Percentiles rank a stretch among this genome's conserved stretches.
These are phyloP conservation scores for Brenthis ino DNA, from an alignment of 2,888 invertebrate genomes.

Conservation along the genomic window DNA sequence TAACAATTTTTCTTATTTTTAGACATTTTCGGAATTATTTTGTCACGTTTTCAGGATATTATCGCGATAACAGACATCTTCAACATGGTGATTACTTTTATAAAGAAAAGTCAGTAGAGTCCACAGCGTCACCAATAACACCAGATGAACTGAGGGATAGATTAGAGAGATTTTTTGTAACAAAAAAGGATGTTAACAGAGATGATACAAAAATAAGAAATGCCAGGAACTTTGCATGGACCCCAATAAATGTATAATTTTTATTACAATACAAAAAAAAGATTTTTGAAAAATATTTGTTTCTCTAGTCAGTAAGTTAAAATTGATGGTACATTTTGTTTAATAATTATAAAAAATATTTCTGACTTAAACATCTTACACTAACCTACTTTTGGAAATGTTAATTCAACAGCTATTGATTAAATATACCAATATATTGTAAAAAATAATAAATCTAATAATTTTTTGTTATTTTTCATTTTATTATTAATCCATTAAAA, in stretches of 20 bases:
- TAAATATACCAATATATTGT: too few species aligned
- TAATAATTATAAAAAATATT: too few species aligned
- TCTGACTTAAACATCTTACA: too few species aligned
- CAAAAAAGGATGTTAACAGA: conserved; percentile 62
- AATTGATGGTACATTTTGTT: neutral
- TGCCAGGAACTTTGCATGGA: conserved; percentile 72
- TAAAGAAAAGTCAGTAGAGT: conserved; percentile 64
- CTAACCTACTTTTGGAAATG: too few species aligned
- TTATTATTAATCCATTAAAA: too few species aligned
- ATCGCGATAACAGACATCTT: conserved; percentile 56
- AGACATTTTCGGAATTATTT: conserved; percentile 8
- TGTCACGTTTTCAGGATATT: conserved; percentile 57
- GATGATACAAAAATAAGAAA: conserved; percentile 65
- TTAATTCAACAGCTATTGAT: too few species aligned
- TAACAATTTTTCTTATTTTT: neutral
- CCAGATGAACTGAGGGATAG: conserved; percentile 80
- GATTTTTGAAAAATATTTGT: neutral
- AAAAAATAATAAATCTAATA: too few species aligned
- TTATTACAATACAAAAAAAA: neutral
- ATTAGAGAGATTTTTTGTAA: conserved; percentile 74
- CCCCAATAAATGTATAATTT: conserved; percentile 63
- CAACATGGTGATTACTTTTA: conserved; percentile 62
- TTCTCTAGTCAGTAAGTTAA: conserved; percentile 16
- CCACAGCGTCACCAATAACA: conserved; percentile 71
- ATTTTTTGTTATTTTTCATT: too few species aligned